Base-by-base conservation (phyloP, 2,888 invertebrate genomes). In the Urechis unicinctus region DNA sequence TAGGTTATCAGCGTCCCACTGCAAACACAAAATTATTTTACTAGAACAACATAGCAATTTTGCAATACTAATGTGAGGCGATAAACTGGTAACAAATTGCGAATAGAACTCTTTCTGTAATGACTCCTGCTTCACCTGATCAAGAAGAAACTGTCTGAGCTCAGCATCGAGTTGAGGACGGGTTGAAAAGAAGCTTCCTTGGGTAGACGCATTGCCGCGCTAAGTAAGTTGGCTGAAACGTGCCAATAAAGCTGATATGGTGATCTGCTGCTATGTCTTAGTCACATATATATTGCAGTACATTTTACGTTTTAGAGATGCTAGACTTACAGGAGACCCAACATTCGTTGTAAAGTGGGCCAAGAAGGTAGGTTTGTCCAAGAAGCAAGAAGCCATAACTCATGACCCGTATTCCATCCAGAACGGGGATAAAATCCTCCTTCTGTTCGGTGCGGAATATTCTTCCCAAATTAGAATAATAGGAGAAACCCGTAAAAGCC, bases 151-250 rank as follows among this genome's bases (percentile, higher is more conserved):
- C 44, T 55, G 50, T 61, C 59, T 9, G 49, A 43, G 6, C 29
- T 21, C 22, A 57, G 59, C 62, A 70, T 65, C 69, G 70, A 56
- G 56, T 66, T 53, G 70, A 71, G 41, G 63, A 68, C 48, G 64
- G 61, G 36, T 63, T 57, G 53, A 66, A 69, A 64, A 65, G 61
- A 60, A 60, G 62, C 55, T 54, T 59, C 49, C 26, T 52, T 28
- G 3, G 53, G 50, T 41, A 58, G 28, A 24, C 49, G 41, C 6
- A 21, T 22, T 29, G 56, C 22, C 13, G 55, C 52, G 25, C 31
- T 28, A 2, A 58, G 5, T 1, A 56, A n/a, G 41, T 58, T 58
- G 25, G 49, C 58, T 58, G 49, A 3, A n/a, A n/a, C n/a, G n/a
- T n/a, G n/a, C n/a, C n/a, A n/a, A n/a, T n/a, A n/a, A n/a, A n/a